Base-by-base conservation (phyloP, 2,797 vertebrate genomes). In the Scyliorhinus canicula region DNA sequence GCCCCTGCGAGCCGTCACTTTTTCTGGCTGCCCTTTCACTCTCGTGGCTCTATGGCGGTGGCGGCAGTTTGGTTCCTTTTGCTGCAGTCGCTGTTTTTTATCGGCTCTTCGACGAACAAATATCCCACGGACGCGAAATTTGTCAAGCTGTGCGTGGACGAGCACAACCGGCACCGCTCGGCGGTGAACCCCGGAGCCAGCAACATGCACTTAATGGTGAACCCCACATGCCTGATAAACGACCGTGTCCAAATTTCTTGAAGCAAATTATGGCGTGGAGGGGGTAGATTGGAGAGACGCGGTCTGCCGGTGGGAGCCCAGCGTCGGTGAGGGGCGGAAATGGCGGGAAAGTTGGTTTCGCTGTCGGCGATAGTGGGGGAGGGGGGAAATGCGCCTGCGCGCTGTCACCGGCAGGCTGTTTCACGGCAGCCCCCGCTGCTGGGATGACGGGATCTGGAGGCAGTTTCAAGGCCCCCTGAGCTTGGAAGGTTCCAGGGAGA, bases 41-140 rank as follows among this genome's bases (percentile, higher is more conserved):
- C 44, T 5, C 26, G 35, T 0, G 3, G 40, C 44, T 40, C 14
- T 9, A 16, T 65, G 63, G 63, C 16, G 69, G 69, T 31, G 69
- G 3, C 0, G n/a, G 65, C 6, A 1, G 28, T 93, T 12, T 6
- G 16, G 0, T 16, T 16, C 40, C 2, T 71, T 4, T 35, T 28
- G 67, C 11, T 71, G 14, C 47, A 7, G 2, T 52, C 31, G 11
- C 67, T 93, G 93, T 1, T 35, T n/a, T 71, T 47, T 12, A 3
- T 71, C 14, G 35, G 0, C 1, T 35, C 44, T 26, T 26, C 31
- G 14, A 26, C 47, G 44, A 0, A 1, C 0, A 1, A 2, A 1
- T 14, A 31, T 9, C 47, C 26, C 44, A 35, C 19, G 12, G 50
- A 28, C 67, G 12, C 40, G 26, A 19, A 50, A 1, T 93, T 93